Base-by-base conservation (phyloP, 2,888 invertebrate species). In the Maniola hyperantus region DNA sequence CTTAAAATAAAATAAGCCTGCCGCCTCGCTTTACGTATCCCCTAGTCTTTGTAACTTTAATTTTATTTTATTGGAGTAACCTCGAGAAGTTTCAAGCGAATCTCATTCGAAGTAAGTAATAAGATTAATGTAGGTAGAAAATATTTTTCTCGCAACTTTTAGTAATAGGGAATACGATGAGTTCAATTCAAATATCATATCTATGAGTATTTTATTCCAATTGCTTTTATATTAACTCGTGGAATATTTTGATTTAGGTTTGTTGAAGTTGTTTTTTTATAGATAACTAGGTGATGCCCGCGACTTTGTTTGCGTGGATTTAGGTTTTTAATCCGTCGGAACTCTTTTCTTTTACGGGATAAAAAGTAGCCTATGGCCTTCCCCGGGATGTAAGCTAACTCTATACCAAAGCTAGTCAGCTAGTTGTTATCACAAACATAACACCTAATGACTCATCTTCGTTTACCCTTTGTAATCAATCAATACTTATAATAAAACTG, bases 31-130 rank as follows among this genome's bases (percentile, higher is more conserved):
- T 8, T 48, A 0, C 18, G 4, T 8, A 15, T 18, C 1, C 5
- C 48, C 48, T 18, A 18, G 18, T 2, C 18, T 48, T 48, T 70
- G 67, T 67, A 51, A 67, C 65, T 65, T 65, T 63, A 63, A 70
- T 70, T 70, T 70, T 42, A 70, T 70, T 70, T 70, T 42, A 57
- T 39, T 26, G 18, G 13, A 57, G 57, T 15, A 36, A 26, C 39
- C 42, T 26, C 39, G 39, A 39, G 60, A 60, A 60, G 61, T 61
- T 61, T 36, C 61, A 50, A 61, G 34, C 11, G 50, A 50, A 61
- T 39, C 61, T 51, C 50, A 48, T 60, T 60, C 36, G 36, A 20
- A 51, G 36, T n/a, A n/a, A n/a, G n/a, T 59, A 44, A 59, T 46
- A 15, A 10, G 46, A 59, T 59, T 44, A 44, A 44, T 59, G 26